Conservation (phyloP, 2,113 vertebrate genomes). For the Otus sunia region DNA sequence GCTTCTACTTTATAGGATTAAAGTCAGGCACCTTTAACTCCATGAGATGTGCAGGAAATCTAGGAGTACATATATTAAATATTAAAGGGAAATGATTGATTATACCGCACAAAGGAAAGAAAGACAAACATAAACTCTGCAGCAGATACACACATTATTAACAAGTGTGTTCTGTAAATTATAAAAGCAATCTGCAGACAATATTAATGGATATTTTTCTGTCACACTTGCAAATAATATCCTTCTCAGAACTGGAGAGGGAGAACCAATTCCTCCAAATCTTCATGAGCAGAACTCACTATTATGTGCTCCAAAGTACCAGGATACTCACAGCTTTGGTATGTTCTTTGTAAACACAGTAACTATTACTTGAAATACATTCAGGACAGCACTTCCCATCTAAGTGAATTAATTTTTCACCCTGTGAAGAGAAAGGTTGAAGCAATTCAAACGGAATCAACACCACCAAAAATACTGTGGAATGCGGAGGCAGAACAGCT, state of each 20-base stretch:
- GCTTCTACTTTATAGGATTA: background rate
- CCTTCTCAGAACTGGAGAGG: background rate
- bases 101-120: background rate
- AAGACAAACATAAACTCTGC: background rate
- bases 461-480: background rate
- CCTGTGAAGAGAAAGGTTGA: slow-evolving; percentile 72
- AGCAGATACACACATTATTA: background rate
- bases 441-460: slow-evolving; percentile 6
- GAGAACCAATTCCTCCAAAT: background rate
- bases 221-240: background rate
- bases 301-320: background rate
- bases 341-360: slow-evolving; percentile 79
- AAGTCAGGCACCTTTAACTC: background rate
- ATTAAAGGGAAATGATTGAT: background rate
- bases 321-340: slow-evolving; percentile 80
- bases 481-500: slow-evolving; percentile 36
- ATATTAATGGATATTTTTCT: background rate
- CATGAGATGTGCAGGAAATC: background rate
- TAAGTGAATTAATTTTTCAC: slow-evolving; percentile 82
- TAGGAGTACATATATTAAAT: background rate
- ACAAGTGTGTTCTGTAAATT: background rate
- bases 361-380: slow-evolving; percentile 74
- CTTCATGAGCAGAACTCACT: background rate
- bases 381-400: slow-evolving; percentile 89
- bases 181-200: background rate